Evolutionary conservation across 1,140 invertebrate genomes (phyloP).

Genomic region (Oncopeltus fasciatus): DNA sequence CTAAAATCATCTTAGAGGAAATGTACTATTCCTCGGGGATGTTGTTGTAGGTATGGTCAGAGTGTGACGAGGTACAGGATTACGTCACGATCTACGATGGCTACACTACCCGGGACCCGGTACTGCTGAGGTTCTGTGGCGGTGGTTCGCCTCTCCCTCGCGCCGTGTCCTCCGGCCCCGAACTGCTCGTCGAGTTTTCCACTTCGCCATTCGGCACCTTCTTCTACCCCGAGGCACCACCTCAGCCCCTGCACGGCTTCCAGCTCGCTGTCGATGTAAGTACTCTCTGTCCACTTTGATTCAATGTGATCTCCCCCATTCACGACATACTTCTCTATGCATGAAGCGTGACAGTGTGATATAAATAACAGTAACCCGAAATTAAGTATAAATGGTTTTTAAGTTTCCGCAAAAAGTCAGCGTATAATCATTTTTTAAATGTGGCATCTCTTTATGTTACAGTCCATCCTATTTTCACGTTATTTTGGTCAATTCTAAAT

Average conservation of each 20-base stretch:
- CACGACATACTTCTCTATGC: no score
- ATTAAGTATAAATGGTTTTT: no score
- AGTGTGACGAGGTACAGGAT: conserved; percentile 73
- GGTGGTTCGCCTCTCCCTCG: conserved; percentile 67
- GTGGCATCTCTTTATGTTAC: no score
- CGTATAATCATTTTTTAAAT: no score
- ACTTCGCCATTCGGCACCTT: conserved; percentile 81
- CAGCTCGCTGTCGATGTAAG: conserved; percentile 69
- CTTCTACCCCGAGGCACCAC: conserved; percentile 51
- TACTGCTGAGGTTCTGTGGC: conserved; percentile 79
- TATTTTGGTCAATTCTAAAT: no score
- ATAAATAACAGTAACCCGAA: no score
- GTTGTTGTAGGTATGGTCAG: conserved; percentile 48
- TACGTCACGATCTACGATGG: conserved; percentile 83
- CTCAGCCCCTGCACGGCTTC: conserved; percentile 67
- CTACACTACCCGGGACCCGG: conserved; percentile 71
- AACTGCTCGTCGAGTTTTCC: conserved; percentile 74
- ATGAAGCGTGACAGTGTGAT: no score
- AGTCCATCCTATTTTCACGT: no score
- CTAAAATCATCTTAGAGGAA: no score
- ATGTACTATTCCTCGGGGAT: no score
- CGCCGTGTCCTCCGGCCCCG: conserved; percentile 66
- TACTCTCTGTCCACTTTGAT: conserved; percentile 4
- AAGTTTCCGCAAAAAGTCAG: no score
- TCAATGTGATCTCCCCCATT: not conserved